Evolutionary conservation across 2,888 invertebrate genomes (phyloP).

Genomic region (Xanthia togata): DNA sequence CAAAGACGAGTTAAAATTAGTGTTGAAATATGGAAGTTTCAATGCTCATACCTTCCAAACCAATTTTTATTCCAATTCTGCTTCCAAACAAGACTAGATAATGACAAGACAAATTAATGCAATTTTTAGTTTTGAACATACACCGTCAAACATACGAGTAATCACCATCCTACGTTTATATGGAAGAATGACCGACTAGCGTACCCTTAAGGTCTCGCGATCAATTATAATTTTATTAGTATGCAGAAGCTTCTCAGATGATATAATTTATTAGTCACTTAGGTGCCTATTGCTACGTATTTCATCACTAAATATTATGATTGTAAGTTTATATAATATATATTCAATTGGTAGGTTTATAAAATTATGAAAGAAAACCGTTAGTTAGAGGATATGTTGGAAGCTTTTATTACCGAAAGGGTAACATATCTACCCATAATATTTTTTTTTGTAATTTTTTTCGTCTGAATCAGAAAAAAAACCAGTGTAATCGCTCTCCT

Average conservation of each 20-base stretch:
- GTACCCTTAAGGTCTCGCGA: slow-evolving; percentile 1
- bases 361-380: neutral
- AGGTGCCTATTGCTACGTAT: slow-evolving; percentile 22
- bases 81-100: no score
- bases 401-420: no score
- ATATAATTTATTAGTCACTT: slow-evolving; percentile 9
- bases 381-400: neutral
- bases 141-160: no score
- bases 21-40: no score
- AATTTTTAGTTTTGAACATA: no score
- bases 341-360: neutral
- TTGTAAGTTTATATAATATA: slow-evolving; percentile 9
- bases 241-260: slow-evolving; percentile 21
- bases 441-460: neutral
- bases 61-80: no score
- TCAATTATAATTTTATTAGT: slow-evolving; percentile 34
- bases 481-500: neutral
- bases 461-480: neutral
- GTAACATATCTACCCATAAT: no score
- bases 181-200: no score
- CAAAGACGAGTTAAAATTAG: no score
- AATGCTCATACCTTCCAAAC: no score
- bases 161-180: no score
- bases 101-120: no score
- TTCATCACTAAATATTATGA: neutral